Evolutionary conservation across 2,113 vertebrate genomes (phyloP).

Genomic region (Chaenocephalus aceratus): DNA sequence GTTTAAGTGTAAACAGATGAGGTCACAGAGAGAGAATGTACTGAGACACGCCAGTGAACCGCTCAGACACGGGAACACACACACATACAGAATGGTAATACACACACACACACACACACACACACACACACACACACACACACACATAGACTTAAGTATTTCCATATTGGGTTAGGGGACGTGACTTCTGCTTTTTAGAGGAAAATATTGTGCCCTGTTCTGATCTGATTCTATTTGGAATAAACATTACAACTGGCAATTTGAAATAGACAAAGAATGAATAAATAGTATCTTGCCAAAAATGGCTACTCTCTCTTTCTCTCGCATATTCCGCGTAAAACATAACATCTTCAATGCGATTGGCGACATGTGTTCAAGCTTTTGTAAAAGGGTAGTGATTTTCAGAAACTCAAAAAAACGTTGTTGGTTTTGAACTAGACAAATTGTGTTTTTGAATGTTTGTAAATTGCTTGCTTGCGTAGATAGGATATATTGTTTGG

Average conservation of each 20-base stretch:
- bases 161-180: background rate
- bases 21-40: conserved; percentile 15
- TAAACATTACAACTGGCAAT: background rate
- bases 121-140: too few relatives aligned
- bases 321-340: background rate
- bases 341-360: too few relatives aligned
- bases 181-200: background rate
- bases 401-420: too few relatives aligned
- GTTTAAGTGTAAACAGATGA: conserved; percentile 21
- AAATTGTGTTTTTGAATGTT: too few relatives aligned
- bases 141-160: background rate
- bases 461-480: too few relatives aligned
- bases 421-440: too few relatives aligned
- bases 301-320: background rate
- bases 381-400: too few relatives aligned
- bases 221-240: background rate
- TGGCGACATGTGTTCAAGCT: too few relatives aligned
- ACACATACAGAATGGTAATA: too few relatives aligned
- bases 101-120: too few relatives aligned
- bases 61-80: background rate
- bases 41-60: background rate
- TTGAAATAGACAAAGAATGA: background rate
- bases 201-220: background rate
- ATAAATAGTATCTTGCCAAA: background rate
- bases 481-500: too few relatives aligned